Evolutionary conservation across 2,113 vertebrate genomes (phyloP).

Genomic region (Limnothrissa miodon): DNA sequence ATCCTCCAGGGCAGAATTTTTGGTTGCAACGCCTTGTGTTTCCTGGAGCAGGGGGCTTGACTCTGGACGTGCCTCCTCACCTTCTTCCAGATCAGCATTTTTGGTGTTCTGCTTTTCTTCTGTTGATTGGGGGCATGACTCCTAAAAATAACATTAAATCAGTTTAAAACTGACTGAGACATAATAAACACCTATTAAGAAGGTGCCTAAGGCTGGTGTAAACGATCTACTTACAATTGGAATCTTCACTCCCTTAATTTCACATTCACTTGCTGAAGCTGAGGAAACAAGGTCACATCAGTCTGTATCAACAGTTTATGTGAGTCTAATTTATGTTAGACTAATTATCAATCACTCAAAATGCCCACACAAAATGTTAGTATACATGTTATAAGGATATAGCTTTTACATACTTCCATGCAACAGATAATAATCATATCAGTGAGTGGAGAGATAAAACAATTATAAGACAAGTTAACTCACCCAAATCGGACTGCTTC

Average conservation of each 20-base stretch:
- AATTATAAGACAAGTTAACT: background rate
- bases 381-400: too few species aligned
- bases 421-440: too few species aligned
- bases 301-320: background rate
- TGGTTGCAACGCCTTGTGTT: constrained; percentile 61
- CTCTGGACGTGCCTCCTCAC: constrained; percentile 64
- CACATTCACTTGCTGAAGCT: constrained; percentile 53
- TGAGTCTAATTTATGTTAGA: background rate
- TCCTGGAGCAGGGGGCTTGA: constrained; percentile 71
- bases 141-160: constrained; percentile 42
- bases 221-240: constrained; percentile 66
- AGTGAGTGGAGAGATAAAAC: background rate
- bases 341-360: too few species aligned
- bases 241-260: constrained; percentile 68
- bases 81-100: constrained; percentile 67
- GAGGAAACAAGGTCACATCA: constrained; percentile 6
- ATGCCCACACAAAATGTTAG: too few species aligned
- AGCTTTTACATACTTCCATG: too few species aligned
- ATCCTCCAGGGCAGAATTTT: constrained; percentile 69
- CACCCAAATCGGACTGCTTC: background rate
- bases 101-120: constrained; percentile 69
- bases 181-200: background rate
- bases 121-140: constrained; percentile 45
- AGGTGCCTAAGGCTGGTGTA: background rate
- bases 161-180: background rate